phyloP scores from a whole-genome alignment of 2,113 vertebrate species.

The Gyps fulvus region DNA sequence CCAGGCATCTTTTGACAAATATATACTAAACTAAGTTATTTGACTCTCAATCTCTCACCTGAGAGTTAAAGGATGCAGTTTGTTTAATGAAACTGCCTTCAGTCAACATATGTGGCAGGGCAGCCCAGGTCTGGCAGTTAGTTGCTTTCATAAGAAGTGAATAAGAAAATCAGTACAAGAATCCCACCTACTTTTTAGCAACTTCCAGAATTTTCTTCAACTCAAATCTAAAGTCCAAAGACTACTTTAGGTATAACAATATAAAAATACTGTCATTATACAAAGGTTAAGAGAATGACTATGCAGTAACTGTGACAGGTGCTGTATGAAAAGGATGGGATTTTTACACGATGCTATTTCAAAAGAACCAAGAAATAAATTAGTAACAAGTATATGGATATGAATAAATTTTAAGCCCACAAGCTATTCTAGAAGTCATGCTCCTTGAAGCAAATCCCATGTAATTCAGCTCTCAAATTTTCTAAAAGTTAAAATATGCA shows the following conservation, averaged over 20 bases:
- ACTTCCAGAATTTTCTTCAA: not conserved
- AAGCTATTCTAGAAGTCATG: not conserved
- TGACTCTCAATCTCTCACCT: not conserved
- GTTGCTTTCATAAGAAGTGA: not conserved
- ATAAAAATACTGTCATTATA: not conserved
- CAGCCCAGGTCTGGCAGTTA: not conserved
- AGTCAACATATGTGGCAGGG: not conserved
- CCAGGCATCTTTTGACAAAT: not conserved
- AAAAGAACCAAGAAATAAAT: not conserved
- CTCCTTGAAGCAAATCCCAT: not conserved
- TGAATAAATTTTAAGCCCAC: not conserved
- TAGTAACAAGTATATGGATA: not conserved
- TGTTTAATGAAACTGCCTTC: not conserved
- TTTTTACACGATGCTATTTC: not conserved
- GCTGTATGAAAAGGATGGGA: not conserved
- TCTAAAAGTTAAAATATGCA: not conserved
- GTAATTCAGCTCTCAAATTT: not conserved
- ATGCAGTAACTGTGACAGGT: not conserved
- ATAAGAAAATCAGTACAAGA: not conserved
- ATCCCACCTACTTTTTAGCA: not conserved
- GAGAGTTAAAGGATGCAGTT: not conserved
- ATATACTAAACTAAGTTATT: not conserved
- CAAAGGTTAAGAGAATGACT: not conserved
- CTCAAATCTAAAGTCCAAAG: not conserved
- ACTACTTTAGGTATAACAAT: not conserved